Conservation (phyloP, 2,797 vertebrate genomes). For the Centropyge bicolor region DNA sequence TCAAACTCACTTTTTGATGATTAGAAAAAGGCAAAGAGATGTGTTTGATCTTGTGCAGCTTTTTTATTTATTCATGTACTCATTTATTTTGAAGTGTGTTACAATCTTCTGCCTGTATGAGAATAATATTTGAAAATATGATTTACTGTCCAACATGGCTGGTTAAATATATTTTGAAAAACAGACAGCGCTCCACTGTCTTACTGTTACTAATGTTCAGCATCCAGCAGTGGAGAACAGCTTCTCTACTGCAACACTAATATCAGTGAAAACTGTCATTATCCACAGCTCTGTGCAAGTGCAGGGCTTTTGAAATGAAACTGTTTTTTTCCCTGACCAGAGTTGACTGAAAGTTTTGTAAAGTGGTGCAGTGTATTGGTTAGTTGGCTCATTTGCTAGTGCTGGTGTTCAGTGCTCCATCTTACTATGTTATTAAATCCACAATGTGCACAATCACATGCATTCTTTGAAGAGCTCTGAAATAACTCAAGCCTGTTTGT, state of each 20-base stretch:
- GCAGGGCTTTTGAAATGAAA: conserved; percentile 3
- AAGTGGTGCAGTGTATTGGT: neutral
- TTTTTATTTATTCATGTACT: too few species aligned
- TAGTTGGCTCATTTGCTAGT: neutral
- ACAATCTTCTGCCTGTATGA: neutral
- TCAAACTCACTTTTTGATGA: neutral
- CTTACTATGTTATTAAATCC: neutral
- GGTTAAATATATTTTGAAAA: neutral
- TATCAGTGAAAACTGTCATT: neutral
- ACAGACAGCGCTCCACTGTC: neutral
- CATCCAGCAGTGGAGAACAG: conserved; percentile 1
- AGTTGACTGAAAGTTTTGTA: neutral
- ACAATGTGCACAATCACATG: neutral
- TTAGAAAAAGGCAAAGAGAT: neutral
- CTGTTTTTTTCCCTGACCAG: neutral
- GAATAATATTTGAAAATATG: neutral
- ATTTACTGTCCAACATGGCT: neutral
- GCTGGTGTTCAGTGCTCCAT: neutral
- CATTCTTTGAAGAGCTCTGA: neutral
- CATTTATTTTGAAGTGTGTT: neutral
- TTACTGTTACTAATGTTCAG: neutral
- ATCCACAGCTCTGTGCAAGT: neutral
- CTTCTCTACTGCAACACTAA: neutral
- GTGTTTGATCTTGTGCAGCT: neutral
- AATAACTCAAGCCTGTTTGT: neutral